A percentile compares a stretch with the other conserved stretches of the same genome.
phyloP scores from a whole-genome alignment of 30 jellyfish, hydroid and myxozoan genomes.

The Cassiopea andromeda region DNA sequence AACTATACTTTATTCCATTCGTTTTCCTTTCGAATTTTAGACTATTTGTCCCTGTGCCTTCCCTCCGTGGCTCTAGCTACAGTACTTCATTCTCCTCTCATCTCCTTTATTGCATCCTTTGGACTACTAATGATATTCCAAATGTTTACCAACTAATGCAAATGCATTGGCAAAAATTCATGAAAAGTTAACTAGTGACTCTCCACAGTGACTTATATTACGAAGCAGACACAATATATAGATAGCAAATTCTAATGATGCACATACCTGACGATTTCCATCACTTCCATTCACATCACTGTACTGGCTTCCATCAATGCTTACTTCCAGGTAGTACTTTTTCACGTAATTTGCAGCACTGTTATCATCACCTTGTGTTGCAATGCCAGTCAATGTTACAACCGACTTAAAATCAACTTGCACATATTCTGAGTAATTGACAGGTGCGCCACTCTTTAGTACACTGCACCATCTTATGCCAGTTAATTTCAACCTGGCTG shows the following conservation, averaged over 20 bases:
- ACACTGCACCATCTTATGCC: constrained; percentile 64
- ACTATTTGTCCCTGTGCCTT: too few relatives aligned
- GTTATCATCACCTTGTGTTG: constrained; percentile 12
- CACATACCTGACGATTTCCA: constrained; percentile 10
- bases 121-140: too few relatives aligned
- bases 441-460: neutral
- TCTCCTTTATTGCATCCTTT: too few relatives aligned
- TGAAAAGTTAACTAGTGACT: too few relatives aligned
- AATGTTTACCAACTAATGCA: too few relatives aligned
- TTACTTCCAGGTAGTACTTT: constrained; percentile 19
- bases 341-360: neutral
- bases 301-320: constrained; percentile 12
- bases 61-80: too few relatives aligned
- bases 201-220: too few relatives aligned
- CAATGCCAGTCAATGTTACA: constrained; percentile 51
- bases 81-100: too few relatives aligned
- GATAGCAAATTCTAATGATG: neutral
- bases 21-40: too few relatives aligned
- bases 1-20: too few relatives aligned
- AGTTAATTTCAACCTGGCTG: constrained; percentile 41
- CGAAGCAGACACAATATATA: too few relatives aligned
- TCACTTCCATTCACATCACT: neutral
- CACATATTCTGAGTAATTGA: constrained; percentile 24
- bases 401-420: constrained; percentile 55
- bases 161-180: too few relatives aligned